Percentiles rank a stretch among this genome's conserved stretches.
Evolutionary conservation across 2,797 vertebrate genomes (phyloP).

Genomic region (Anguilla pacifica): DNA sequence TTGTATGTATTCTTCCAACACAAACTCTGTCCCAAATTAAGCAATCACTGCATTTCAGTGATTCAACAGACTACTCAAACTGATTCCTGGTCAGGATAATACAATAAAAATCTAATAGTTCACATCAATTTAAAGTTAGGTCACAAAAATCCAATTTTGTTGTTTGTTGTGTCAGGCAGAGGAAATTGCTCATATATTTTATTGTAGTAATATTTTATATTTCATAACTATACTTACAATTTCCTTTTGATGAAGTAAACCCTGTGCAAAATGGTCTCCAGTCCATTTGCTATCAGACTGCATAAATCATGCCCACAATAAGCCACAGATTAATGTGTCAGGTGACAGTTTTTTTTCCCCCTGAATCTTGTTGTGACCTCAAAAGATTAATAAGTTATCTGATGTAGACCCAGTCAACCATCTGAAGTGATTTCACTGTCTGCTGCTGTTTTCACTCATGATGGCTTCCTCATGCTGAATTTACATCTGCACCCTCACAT

Average conservation of each 20-base stretch:
- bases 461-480: slow-evolving; percentile 25
- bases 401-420: slow-evolving; percentile 7
- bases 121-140: background rate
- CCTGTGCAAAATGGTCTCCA: background rate
- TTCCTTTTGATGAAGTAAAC: background rate
- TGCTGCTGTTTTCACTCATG: background rate
- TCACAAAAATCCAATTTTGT: background rate
- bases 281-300: background rate
- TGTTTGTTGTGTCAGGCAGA: background rate
- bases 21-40: background rate
- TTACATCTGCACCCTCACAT: slow-evolving; percentile 52
- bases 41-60: background rate
- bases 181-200: background rate
- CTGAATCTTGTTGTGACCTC: slow-evolving; percentile 15
- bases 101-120: background rate
- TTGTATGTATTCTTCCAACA: background rate
- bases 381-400: slow-evolving; percentile 55
- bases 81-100: background rate
- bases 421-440: slow-evolving; percentile 17
- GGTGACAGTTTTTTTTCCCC: slow-evolving; percentile 15
- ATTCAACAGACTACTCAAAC: background rate
- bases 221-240: background rate
- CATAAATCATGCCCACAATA: background rate
- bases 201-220: slow-evolving; percentile 7
- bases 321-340: slow-evolving; percentile 6